Evolutionary conservation across 2,797 vertebrate species (phyloP).

Genomic region (Crenichthys baileyi): DNA sequence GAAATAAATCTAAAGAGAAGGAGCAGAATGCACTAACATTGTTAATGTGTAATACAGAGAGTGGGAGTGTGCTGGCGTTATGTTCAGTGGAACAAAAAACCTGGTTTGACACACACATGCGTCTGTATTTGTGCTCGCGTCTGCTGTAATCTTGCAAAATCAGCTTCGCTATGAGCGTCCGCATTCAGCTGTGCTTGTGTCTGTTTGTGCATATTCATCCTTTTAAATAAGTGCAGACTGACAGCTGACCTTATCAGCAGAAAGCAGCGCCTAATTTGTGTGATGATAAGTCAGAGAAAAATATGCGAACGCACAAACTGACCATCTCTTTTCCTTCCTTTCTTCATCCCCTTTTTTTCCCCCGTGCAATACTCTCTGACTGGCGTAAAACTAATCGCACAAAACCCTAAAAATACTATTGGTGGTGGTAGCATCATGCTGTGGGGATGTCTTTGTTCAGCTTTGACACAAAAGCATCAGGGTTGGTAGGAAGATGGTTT

Average conservation of each 20-base stretch:
- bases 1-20: slow-evolving; percentile 29
- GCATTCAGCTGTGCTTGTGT: slow-evolving; percentile 10
- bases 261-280: slow-evolving; percentile 66
- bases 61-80: slow-evolving; percentile 3
- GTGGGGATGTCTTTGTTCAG: too few species aligned
- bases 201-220: slow-evolving; percentile 26
- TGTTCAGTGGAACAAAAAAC: slow-evolving; percentile 7
- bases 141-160: slow-evolving; percentile 33
- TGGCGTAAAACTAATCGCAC: too few species aligned
- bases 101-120: neutral
- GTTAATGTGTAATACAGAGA: slow-evolving; percentile 10
- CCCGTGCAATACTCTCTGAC: too few species aligned
- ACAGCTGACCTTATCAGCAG: slow-evolving; percentile 77
- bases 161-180: slow-evolving; percentile 25
- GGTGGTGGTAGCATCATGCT: too few species aligned
- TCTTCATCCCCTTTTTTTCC: neutral
- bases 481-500: too few species aligned
- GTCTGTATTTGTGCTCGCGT: slow-evolving; percentile 7
- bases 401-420: too few species aligned
- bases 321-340: slow-evolving; percentile 12
- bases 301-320: slow-evolving; percentile 56
- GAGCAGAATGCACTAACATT: neutral
- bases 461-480: too few species aligned
- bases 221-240: slow-evolving; percentile 61
- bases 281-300: slow-evolving; percentile 71